Conservation (phyloP, 2,797 vertebrate genomes). For the Urophycis tenuis region DNA sequence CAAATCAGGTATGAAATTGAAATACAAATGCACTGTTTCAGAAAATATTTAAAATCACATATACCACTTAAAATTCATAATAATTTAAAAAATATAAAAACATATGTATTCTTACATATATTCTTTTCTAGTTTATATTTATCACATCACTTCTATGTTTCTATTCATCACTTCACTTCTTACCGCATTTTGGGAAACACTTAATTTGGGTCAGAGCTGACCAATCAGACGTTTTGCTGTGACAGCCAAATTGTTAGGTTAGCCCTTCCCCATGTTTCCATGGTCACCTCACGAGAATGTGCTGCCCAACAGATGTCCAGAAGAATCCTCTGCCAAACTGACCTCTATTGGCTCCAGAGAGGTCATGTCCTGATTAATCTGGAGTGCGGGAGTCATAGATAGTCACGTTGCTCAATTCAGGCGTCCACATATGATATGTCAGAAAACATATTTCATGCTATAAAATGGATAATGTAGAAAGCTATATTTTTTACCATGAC, state of each 20-base stretch:
- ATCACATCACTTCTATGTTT: too few species aligned
- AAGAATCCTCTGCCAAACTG: not conserved
- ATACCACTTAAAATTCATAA: too few species aligned
- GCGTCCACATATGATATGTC: not conserved
- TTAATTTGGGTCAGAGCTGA: not conserved
- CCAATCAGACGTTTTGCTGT: not conserved
- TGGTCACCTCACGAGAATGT: not conserved
- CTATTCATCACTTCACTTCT: not conserved
- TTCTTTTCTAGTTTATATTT: not conserved
- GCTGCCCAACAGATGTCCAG: not conserved
- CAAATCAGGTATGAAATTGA: not conserved
- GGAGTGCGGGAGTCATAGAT: too few species aligned
- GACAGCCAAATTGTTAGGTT: not conserved
- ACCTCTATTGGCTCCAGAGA: not conserved
- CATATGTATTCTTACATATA: too few species aligned
- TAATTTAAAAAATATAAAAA: too few species aligned
- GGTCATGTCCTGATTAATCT: not conserved
- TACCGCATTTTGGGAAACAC: not conserved
- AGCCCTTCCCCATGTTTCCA: not conserved
- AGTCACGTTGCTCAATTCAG: not conserved
- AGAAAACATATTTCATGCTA: not conserved
- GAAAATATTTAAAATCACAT: not conserved
- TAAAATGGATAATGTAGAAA: not conserved
- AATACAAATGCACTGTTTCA: not conserved
- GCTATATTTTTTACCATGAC: not conserved